These are phyloP conservation scores for Calliopum simillimum DNA, from an alignment of 2,888 invertebrate species.

Conservation along the genomic window DNA sequence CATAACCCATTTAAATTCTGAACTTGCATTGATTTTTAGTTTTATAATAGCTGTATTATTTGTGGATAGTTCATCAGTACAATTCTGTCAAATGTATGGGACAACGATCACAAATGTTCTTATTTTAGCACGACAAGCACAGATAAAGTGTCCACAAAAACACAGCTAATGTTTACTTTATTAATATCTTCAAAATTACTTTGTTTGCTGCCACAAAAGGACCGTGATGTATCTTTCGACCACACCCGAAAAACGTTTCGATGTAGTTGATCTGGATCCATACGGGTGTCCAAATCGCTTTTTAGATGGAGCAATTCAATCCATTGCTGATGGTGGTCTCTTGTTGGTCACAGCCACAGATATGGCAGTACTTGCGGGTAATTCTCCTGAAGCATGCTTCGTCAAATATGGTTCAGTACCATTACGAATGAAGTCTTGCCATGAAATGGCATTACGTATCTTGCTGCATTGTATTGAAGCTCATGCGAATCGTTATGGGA, in stretches of 20 bases:
- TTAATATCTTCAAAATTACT: neutral
- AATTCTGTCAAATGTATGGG: too few relatives aligned
- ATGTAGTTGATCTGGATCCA: conserved; percentile 95
- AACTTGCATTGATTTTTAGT: too few relatives aligned
- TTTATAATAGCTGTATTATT: too few relatives aligned
- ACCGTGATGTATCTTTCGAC: conserved; percentile 87
- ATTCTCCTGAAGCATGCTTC: conserved; percentile 93
- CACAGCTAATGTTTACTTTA: neutral
- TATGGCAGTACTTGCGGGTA: conserved; percentile 95
- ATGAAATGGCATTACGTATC: conserved; percentile 97
- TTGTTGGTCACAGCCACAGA: conserved; percentile 97
- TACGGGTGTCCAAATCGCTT: conserved; percentile 96
- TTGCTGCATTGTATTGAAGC: conserved; percentile 89
- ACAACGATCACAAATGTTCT: too few relatives aligned
- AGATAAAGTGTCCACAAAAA: too few relatives aligned
- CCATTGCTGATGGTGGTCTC: conserved; percentile 84
- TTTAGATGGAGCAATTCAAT: conserved; percentile 89
- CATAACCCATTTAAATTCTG: too few relatives aligned
- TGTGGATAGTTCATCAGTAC: too few relatives aligned
- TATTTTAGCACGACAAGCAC: too few relatives aligned
- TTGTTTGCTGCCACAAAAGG: conserved; percentile 67
- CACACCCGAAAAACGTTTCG: conserved; percentile 75
- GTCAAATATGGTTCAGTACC: conserved; percentile 94
- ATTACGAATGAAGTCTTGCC: conserved; percentile 86
- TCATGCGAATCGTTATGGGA: conserved; percentile 92